Evolutionary conservation across 2,113 vertebrate species (phyloP).

Genomic region (Cheirogaleus medius): DNA sequence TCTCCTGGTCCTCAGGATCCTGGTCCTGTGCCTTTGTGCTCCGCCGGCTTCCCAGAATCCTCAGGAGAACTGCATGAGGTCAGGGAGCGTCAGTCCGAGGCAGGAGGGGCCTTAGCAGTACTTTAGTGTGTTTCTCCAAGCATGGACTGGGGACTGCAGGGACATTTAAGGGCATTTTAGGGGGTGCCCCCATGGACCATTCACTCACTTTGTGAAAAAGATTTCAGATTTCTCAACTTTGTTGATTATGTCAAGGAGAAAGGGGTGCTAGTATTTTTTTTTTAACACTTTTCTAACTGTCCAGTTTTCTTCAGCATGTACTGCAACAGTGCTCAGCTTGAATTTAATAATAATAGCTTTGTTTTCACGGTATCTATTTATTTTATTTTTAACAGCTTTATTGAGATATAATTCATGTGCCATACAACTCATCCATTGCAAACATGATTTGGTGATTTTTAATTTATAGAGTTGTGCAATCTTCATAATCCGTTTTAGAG

Average conservation of each 20-base stretch:
- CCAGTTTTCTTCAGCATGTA: background rate
- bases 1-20: background rate
- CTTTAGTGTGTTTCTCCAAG: background rate
- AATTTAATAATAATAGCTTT: background rate
- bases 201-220: background rate
- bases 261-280: background rate
- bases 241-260: background rate
- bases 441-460: background rate
- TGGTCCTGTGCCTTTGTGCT: background rate
- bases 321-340: background rate
- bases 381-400: background rate
- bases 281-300: too few species aligned
- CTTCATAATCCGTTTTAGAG: background rate
- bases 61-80: background rate
- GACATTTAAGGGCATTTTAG: background rate
- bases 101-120: background rate
- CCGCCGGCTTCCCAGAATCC: background rate
- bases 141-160: background rate
- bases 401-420: background rate
- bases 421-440: background rate
- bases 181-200: background rate
- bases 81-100: background rate
- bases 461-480: background rate
- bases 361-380: background rate
- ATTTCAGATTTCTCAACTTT: background rate